Evolutionary conservation across 2,888 invertebrate genomes (phyloP).

Genomic region (Platerodrilus igneus): DNA sequence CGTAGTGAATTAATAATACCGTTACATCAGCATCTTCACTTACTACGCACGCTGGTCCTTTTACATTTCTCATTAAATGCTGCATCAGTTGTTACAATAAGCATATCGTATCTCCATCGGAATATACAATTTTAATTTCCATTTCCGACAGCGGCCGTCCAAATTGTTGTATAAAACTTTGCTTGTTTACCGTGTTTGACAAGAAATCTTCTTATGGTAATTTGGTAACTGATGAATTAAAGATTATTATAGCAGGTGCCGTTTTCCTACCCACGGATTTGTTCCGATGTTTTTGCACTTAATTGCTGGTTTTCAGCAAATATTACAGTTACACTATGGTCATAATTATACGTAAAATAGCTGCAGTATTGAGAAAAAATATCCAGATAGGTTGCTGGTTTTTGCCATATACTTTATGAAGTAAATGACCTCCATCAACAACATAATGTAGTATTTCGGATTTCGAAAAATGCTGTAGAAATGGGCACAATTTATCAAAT

Average conservation of each 20-base stretch:
- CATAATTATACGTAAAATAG: constrained; percentile 5
- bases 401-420: constrained; percentile 9
- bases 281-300: constrained; percentile 1
- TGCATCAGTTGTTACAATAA: too few relatives aligned
- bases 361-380: constrained; percentile 7
- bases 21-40: too few relatives aligned
- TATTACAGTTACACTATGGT: constrained; percentile 3
- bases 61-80: too few relatives aligned
- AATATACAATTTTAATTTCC: too few relatives aligned
- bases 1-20: too few relatives aligned
- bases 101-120: too few relatives aligned
- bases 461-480: constrained; percentile 1
- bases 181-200: constrained; percentile 3
- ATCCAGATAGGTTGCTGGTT: constrained; percentile 2
- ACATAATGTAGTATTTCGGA: constrained; percentile 3
- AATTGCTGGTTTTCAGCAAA: constrained; percentile 2
- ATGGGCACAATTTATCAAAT: constrained; percentile 6
- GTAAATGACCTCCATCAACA: constrained; percentile 8
- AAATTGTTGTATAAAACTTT: neutral
- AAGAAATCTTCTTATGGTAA: constrained; percentile 3
- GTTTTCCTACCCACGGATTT: constrained; percentile 2
- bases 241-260: neutral
- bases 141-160: constrained; percentile 2
- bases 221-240: constrained; percentile 1
- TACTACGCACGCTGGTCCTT: too few relatives aligned